phyloP scores from a whole-genome alignment of 2,113 vertebrate genomes.

The Thamnophis sirtalis region DNA sequence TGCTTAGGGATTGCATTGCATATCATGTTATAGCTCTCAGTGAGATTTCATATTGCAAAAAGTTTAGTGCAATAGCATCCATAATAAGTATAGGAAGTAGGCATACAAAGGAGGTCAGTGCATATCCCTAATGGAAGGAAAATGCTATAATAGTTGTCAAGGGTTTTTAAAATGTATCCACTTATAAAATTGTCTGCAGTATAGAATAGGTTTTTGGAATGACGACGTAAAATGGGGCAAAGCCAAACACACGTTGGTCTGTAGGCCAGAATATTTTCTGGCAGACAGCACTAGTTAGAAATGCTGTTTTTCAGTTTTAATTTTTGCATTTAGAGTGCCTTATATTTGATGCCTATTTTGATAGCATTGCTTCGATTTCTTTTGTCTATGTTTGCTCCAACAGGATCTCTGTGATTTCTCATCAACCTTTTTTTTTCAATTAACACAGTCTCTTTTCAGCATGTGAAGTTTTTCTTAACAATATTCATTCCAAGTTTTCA shows the following conservation, averaged over 20 bases:
- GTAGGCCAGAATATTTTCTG: constrained; percentile 70
- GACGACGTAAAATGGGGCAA: constrained; percentile 82
- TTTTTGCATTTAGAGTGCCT: constrained; percentile 99
- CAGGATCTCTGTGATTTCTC: constrained; percentile 66
- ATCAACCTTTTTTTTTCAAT: constrained; percentile 37
- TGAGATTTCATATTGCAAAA: constrained; percentile 87
- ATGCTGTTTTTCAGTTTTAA: constrained; percentile 73
- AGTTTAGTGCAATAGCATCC: constrained; percentile 93
- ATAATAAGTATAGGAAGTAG: constrained; percentile 82
- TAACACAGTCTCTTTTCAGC: constrained; percentile 67
- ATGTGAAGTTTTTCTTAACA: constrained; percentile 67
- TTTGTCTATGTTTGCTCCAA: constrained; percentile 76
- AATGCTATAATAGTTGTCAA: constrained; percentile 78
- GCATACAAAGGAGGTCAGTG: constrained; percentile 80
- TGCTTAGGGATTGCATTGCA: neutral
- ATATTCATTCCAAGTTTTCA: constrained; percentile 69
- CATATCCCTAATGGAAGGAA: constrained; percentile 76
- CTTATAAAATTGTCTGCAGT: constrained; percentile 73
- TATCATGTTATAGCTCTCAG: constrained; percentile 77
- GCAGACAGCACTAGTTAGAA: constrained; percentile 68
- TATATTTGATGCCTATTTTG: constrained; percentile 99
- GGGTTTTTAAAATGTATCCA: constrained; percentile 75
- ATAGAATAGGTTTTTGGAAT: constrained; percentile 75
- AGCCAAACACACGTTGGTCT: constrained; percentile 82
- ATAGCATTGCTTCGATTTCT: constrained; percentile 85